phyloP scores from a whole-genome alignment of 2,113 vertebrate species.

The Suricata suricatta region DNA sequence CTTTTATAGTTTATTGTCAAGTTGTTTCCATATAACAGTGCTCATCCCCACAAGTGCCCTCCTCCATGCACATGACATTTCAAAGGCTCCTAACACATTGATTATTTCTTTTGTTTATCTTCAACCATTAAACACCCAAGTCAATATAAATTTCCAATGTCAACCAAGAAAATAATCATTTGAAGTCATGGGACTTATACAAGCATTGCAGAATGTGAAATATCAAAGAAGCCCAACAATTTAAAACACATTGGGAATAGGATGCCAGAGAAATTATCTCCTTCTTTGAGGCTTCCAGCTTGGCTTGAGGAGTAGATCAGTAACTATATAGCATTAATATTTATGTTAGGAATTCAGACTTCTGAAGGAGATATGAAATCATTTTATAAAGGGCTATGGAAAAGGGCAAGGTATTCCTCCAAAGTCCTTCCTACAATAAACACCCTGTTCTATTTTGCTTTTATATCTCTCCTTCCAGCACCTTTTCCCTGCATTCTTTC shows the following conservation, averaged over 20 bases:
- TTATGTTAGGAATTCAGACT: slow-evolving; percentile 33
- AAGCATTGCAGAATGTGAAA: slow-evolving; percentile 17
- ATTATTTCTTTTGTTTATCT: slow-evolving; percentile 60
- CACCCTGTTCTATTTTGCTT: slow-evolving; percentile 18
- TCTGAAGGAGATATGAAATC: slow-evolving; percentile 47
- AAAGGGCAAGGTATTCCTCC: slow-evolving; percentile 13
- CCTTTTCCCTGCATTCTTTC: not conserved
- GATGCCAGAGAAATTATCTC: slow-evolving; percentile 6
- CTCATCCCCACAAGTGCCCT: too few species aligned
- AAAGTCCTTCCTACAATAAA: slow-evolving; percentile 40
- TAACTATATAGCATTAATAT: not conserved
- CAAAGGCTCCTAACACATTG: slow-evolving; percentile 41
- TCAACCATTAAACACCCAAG: slow-evolving; percentile 43
- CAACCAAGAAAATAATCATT: slow-evolving; percentile 18
- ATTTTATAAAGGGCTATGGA: not conserved
- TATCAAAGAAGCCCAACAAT: slow-evolving; percentile 1
- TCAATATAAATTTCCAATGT: slow-evolving; percentile 32
- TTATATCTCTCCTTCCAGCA: slow-evolving; percentile 28
- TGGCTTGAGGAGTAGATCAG: not conserved
- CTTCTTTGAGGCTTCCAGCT: not conserved
- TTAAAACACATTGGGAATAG: slow-evolving; percentile 36
- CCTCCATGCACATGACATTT: not conserved
- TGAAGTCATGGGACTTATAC: not conserved
- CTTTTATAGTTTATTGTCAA: too few species aligned
- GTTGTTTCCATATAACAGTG: too few species aligned